These are phyloP conservation scores for Eurosta solidaginis DNA, from an alignment of 1,140 invertebrate genomes.

Conservation along the genomic window DNA sequence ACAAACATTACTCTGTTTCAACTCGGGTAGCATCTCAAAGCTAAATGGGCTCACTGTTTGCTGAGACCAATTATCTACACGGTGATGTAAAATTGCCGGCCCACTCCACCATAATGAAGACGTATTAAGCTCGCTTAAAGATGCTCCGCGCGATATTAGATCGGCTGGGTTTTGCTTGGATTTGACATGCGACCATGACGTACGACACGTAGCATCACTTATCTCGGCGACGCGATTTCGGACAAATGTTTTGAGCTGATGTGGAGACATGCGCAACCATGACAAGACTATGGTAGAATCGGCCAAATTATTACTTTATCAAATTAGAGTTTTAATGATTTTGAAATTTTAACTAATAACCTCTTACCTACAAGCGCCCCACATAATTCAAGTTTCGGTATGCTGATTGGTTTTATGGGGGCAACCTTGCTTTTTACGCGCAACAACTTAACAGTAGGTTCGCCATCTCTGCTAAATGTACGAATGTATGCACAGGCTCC, in stretches of 20 bases:
- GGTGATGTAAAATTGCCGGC: no score
- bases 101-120: no score
- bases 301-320: neutral
- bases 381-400: neutral
- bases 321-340: neutral
- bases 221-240: neutral
- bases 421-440: neutral
- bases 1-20: no score
- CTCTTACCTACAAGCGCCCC: neutral
- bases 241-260: neutral
- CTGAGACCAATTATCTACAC: neutral
- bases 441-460: no score
- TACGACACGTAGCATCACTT: no score
- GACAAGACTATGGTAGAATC: neutral
- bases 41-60: neutral
- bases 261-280: neutral
- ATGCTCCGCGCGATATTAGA: neutral
- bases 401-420: neutral
- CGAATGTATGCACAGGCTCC: no score
- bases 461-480: no score
- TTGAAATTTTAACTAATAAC: neutral
- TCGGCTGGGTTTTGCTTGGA: neutral
- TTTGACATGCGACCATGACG: no score
- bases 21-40: no score
- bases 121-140: no score